phyloP scores from a whole-genome alignment of 1,140 invertebrate genomes.

The Hermetia illucens region DNA sequence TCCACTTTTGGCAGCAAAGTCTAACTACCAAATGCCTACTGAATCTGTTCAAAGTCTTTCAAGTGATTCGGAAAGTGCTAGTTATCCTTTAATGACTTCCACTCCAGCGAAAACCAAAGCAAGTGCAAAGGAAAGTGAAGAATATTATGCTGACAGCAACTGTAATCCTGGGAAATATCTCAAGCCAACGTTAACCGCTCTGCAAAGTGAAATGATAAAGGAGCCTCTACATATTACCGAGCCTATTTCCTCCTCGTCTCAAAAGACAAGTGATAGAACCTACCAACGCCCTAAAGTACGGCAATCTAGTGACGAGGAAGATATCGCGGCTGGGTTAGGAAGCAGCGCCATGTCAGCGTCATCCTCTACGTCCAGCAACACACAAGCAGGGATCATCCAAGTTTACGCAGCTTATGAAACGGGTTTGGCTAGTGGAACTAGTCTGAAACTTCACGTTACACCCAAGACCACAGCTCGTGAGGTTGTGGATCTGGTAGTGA shows the following conservation, averaged over 20 bases:
- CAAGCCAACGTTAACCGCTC: conserved; percentile 26
- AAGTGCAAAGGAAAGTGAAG: too few species aligned
- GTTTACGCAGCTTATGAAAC: conserved; percentile 93
- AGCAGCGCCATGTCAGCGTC: conserved; percentile 6
- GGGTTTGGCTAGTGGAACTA: conserved; percentile 78
- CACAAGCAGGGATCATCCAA: conserved; percentile 51
- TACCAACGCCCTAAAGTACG: too few species aligned
- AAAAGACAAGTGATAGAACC: background rate
- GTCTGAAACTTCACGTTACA: conserved; percentile 83
- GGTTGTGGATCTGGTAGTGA: conserved; percentile 86
- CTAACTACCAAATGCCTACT: conserved; percentile 32
- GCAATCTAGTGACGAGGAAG: background rate
- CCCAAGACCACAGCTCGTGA: conserved; percentile 79
- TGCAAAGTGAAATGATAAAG: conserved; percentile 14
- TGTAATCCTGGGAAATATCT: conserved; percentile 29
- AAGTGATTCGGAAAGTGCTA: conserved; percentile 43
- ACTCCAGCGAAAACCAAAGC: too few species aligned
- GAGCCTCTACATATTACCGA: conserved; percentile 4
- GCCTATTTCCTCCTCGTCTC: background rate
- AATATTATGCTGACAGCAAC: conserved; percentile 19
- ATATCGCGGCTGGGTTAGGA: conserved; percentile 2
- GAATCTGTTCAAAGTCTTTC: conserved; percentile 46
- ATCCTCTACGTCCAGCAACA: conserved; percentile 10
- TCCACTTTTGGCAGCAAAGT: conserved; percentile 44
- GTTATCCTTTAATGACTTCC: conserved; percentile 31